Evolutionary conservation across 2,113 vertebrate genomes (phyloP).

Genomic region (Elephas maximus): DNA sequence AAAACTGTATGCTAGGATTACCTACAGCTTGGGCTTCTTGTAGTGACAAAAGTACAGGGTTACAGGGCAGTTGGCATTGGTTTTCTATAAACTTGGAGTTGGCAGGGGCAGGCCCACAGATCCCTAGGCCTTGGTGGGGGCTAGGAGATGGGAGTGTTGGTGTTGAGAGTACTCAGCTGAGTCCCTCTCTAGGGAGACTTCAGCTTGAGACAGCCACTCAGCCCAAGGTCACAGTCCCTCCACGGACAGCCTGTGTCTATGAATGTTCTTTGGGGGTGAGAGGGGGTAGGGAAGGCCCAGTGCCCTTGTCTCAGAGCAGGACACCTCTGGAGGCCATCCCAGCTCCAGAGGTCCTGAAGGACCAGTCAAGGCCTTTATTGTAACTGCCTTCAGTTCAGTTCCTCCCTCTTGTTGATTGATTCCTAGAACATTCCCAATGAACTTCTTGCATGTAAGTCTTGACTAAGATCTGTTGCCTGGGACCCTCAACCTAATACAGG

Average conservation of each 20-base stretch:
- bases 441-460: background rate
- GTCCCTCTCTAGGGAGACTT: background rate
- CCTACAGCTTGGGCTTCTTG: background rate
- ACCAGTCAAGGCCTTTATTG: background rate
- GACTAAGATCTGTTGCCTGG: background rate
- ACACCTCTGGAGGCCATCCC: background rate
- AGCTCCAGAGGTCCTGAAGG: background rate
- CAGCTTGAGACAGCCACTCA: background rate
- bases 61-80: background rate
- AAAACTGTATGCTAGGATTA: background rate
- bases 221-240: background rate
- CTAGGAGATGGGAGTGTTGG: background rate
- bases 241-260: background rate
- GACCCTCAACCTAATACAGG: background rate
- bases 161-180: background rate
- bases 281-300: background rate
- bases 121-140: background rate
- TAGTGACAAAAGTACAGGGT: background rate
- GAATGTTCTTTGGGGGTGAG: background rate
- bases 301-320: background rate
- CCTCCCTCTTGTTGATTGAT: background rate
- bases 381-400: background rate
- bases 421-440: background rate
- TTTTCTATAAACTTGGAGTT: background rate
- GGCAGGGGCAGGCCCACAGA: background rate